These are phyloP conservation scores for Drosophila merina DNA, from an alignment of 2,888 invertebrate genomes.

Conservation along the genomic window DNA sequence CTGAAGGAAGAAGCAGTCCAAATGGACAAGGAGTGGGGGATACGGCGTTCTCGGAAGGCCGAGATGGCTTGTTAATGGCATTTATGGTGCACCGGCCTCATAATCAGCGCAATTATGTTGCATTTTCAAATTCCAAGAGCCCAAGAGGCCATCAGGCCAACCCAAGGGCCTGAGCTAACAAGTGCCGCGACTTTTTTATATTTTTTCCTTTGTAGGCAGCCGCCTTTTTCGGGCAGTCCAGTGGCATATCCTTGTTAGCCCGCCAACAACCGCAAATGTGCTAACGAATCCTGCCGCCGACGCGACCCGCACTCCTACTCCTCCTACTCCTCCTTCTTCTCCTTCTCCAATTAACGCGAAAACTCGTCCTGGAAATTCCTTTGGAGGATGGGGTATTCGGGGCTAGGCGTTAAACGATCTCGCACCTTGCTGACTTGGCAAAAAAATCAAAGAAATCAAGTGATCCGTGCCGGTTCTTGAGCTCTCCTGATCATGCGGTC, in stretches of 20 bases:
- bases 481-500: neutral
- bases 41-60: conserved; percentile 58
- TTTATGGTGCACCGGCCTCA: conserved; percentile 62
- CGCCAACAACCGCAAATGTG: conserved; percentile 72
- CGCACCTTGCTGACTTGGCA: conserved; percentile 72
- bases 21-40: neutral
- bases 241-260: conserved; percentile 63
- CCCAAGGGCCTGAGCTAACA: conserved; percentile 43
- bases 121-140: conserved; percentile 75
- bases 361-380: conserved; percentile 17
- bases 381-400: neutral
- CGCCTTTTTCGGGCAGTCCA: conserved; percentile 27
- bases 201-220: conserved; percentile 67
- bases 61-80: conserved; percentile 68
- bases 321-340: neutral
- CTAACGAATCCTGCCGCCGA: conserved; percentile 66
- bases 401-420: conserved; percentile 70
- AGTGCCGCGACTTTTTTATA: conserved; percentile 40
- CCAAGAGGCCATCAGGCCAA: conserved; percentile 58
- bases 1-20: neutral
- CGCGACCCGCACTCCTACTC: conserved; percentile 52
- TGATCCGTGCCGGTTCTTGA: conserved; percentile 12
- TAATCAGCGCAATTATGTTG: conserved; percentile 80
- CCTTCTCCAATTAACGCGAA: conserved; percentile 72
- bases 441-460: conserved; percentile 48